phyloP scores from a whole-genome alignment of 2,113 vertebrate species.

The Oncorhynchus clarkii region DNA sequence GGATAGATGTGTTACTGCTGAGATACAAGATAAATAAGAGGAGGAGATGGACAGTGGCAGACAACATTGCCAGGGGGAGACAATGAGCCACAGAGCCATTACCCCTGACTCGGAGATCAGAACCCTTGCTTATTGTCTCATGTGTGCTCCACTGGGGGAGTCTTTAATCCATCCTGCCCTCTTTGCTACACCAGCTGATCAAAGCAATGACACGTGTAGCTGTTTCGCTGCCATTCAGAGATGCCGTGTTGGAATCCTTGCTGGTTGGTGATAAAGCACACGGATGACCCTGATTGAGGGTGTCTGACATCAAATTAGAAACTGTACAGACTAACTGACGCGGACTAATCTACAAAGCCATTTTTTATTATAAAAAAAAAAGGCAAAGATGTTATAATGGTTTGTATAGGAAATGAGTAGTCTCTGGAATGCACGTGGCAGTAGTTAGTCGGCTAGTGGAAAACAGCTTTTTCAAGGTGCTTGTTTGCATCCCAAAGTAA shows the following conservation, averaged over 20 bases:
- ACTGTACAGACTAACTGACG: neutral
- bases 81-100: neutral
- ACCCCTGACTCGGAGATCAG: neutral
- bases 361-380: neutral
- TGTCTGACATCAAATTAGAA: neutral
- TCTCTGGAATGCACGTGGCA: neutral
- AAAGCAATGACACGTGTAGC: too few relatives aligned
- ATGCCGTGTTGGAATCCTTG: too few relatives aligned
- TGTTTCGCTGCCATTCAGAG: too few relatives aligned
- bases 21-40: neutral
- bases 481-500: slow-evolving; percentile 5
- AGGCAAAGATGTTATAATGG: neutral
- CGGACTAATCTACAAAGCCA: neutral
- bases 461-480: neutral
- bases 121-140: too few relatives aligned
- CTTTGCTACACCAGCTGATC: too few relatives aligned
- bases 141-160: too few relatives aligned
- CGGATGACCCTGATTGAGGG: too few relatives aligned
- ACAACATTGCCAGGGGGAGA: neutral
- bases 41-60: neutral
- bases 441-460: neutral
- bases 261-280: too few relatives aligned
- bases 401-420: neutral
- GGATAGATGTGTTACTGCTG: neutral
- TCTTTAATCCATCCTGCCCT: too few relatives aligned